Conservation (phyloP, 2,888 invertebrate species). For the Miltochrista miniata region DNA sequence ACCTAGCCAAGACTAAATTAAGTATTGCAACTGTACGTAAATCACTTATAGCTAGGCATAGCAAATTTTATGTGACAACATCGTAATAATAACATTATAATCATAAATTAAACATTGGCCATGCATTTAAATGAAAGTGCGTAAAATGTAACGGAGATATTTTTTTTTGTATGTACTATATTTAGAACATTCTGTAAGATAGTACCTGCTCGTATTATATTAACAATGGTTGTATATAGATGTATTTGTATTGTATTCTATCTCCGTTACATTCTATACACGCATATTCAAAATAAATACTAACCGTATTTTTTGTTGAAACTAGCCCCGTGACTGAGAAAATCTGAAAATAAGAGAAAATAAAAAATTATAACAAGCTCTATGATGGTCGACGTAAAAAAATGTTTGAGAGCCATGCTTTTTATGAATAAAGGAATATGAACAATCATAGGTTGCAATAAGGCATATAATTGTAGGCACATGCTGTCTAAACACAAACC, state of each 20-base stretch:
- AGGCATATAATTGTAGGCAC: no score
- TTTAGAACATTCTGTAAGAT: no score
- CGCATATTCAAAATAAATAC: conserved; percentile 38
- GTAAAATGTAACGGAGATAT: not conserved
- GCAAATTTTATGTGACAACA: conserved; percentile 1
- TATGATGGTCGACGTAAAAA: no score
- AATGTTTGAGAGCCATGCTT: no score
- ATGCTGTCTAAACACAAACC: no score
- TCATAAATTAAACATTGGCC: not conserved
- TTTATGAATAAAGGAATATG: not conserved
- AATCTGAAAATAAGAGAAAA: conserved; percentile 69
- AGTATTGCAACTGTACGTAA: no score
- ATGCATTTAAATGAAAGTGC: not conserved
- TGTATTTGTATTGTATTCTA: no score
- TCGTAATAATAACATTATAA: not conserved
- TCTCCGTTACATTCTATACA: not conserved
- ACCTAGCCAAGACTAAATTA: no score
- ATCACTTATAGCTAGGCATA: no score
- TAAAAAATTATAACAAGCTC: not conserved
- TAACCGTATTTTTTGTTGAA: conserved; percentile 82
- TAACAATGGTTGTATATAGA: no score
- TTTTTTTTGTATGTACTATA: not conserved
- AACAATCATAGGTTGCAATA: not conserved
- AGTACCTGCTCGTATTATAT: no score
- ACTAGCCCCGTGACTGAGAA: conserved; percentile 81